A percentile compares a stretch with the other conserved stretches of the same genome.
Conservation (phyloP, 1,140 invertebrate genomes). For the Pachyrhynchus sulphureomaculatus region DNA sequence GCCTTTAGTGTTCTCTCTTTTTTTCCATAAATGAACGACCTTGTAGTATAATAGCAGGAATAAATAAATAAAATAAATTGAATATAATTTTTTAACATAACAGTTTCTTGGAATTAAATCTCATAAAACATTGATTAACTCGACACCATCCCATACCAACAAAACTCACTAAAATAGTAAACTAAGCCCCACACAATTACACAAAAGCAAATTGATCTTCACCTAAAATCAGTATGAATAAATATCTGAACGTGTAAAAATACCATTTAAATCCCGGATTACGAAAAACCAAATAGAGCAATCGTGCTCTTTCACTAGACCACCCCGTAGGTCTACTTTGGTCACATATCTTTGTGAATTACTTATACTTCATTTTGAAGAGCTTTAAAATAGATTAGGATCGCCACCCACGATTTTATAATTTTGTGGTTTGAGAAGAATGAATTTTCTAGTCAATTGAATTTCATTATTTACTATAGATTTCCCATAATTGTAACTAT, state of each 20-base stretch:
- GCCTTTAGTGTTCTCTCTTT: no score
- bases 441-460: background rate
- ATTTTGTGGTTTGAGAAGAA: slow-evolving; percentile 1
- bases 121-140: no score
- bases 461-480: no score
- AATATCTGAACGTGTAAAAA: slow-evolving; percentile 1
- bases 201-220: background rate
- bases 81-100: no score
- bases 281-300: slow-evolving; percentile 20
- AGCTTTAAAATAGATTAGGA: slow-evolving; percentile 25
- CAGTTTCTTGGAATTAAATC: no score
- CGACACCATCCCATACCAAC: no score
- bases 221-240: slow-evolving; percentile 3
- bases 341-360: slow-evolving; percentile 11
- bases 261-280: slow-evolving; percentile 12
- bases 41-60: no score
- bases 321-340: slow-evolving; percentile 11
- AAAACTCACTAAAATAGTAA: no score
- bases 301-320: slow-evolving; percentile 23
- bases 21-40: no score
- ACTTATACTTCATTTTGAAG: slow-evolving; percentile 13
- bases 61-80: no score
- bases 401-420: slow-evolving; percentile 25
- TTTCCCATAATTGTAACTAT: no score
- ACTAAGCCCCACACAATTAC: background rate